Conservation (phyloP, 2,888 invertebrate species). For the Stenodera caucasica region DNA sequence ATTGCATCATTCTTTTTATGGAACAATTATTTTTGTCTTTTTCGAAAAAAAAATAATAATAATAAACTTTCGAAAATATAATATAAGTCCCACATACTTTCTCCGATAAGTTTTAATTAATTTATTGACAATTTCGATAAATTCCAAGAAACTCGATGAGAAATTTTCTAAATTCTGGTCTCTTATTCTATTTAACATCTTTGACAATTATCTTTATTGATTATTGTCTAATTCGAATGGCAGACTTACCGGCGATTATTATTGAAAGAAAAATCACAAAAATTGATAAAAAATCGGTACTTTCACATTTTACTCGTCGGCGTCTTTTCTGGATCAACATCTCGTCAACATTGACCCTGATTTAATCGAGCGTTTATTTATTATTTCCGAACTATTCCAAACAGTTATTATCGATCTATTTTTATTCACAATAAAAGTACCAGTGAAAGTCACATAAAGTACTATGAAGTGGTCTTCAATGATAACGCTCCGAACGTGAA, state of each 20-base stretch:
- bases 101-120: background rate
- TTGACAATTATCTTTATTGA: background rate
- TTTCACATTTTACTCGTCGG: slow-evolving; percentile 7
- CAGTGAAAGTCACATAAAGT: too few relatives aligned
- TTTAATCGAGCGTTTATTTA: background rate
- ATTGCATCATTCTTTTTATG: background rate
- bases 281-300: slow-evolving; percentile 1
- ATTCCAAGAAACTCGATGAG: too few relatives aligned
- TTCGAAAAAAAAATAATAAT: background rate
- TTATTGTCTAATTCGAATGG: background rate
- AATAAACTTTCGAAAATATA: background rate
- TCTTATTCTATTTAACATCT: too few relatives aligned
- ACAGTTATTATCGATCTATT: too few relatives aligned
- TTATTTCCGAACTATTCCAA: background rate
- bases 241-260: slow-evolving; percentile 1
- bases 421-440: too few relatives aligned
- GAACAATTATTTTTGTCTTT: background rate
- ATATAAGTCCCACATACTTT: background rate
- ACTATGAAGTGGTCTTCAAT: too few relatives aligned
- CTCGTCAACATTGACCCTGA: slow-evolving; percentile 2
- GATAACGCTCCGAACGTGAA: background rate
- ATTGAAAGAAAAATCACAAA: background rate
- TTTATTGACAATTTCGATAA: background rate
- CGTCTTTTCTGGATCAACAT: background rate
- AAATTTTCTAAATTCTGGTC: too few relatives aligned